A percentile compares a stretch with the other conserved stretches of the same genome.
phyloP scores from a whole-genome alignment of 2,113 vertebrate genomes.

The Electrona antarctica region DNA sequence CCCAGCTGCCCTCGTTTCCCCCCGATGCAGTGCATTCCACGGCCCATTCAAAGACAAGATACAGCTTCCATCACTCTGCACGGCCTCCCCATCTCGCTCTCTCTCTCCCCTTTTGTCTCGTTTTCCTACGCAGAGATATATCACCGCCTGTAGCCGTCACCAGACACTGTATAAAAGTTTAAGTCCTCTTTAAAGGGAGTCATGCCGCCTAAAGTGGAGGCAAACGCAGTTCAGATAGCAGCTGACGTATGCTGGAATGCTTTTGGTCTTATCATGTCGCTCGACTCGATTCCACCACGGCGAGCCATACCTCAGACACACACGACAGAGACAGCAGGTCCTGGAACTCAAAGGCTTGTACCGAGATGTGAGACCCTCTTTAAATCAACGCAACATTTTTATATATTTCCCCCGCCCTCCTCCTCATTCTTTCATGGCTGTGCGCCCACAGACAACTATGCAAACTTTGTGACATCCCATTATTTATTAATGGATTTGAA shows the following conservation, averaged over 20 bases:
- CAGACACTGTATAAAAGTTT: conserved; percentile 49
- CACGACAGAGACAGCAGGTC: conserved; percentile 38
- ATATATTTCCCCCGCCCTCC: background rate
- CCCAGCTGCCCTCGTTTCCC: conserved; percentile 65
- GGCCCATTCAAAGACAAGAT: conserved; percentile 43
- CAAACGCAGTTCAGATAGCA: conserved; percentile 52
- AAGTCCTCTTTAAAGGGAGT: conserved; percentile 46
- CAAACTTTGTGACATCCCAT: conserved; percentile 6
- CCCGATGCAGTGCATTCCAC: background rate
- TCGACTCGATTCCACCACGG: conserved; percentile 40
- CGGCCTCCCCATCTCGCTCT: conserved; percentile 41
- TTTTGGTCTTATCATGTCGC: conserved; percentile 64
- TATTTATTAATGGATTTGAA: background rate
- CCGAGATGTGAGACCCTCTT: conserved; percentile 6
- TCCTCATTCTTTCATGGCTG: conserved; percentile 17
- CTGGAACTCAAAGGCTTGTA: conserved; percentile 35
- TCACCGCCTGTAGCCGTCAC: conserved; percentile 40
- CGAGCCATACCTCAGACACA: conserved; percentile 18
- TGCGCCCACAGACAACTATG: conserved; percentile 8
- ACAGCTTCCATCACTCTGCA: conserved; percentile 37
- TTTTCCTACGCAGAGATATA: conserved; percentile 43
- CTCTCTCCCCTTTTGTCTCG: conserved; percentile 37
- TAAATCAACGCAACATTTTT: conserved; percentile 47
- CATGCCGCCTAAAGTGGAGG: conserved; percentile 57
- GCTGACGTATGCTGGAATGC: conserved; percentile 61